phyloP scores from a whole-genome alignment of 2,888 invertebrate species.

The Panzeria rudis region DNA sequence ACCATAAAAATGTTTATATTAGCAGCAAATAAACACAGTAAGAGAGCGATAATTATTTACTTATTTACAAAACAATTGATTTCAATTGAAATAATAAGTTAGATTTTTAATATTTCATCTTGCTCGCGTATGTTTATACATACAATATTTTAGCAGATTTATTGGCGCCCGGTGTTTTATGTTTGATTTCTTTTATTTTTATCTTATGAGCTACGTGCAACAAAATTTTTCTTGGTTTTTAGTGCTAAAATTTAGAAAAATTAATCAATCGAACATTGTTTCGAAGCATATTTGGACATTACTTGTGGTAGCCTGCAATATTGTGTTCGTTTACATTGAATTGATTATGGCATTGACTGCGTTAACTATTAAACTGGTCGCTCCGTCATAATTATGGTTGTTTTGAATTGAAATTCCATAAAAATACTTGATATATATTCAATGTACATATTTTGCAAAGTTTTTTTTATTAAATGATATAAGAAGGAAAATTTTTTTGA shows the following conservation, averaged over 20 bases:
- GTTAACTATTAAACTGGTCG: neutral
- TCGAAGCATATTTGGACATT: neutral
- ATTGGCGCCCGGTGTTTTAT: neutral
- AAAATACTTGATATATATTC: neutral
- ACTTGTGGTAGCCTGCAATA: neutral
- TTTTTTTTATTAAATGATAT: no score
- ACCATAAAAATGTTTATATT: no score
- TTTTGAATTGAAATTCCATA: neutral
- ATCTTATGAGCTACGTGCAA: neutral
- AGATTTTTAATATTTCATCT: neutral
- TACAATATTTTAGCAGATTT: slow-evolving; percentile 34
- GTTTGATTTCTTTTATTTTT: neutral
- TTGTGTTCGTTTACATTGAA: neutral
- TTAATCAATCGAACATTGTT: neutral
- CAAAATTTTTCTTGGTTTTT: neutral
- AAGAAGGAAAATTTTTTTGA: no score
- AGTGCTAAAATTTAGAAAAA: no score
- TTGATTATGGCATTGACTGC: neutral
- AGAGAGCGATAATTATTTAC: no score
- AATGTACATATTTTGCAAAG: neutral
- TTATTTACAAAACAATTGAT: slow-evolving; percentile 16
- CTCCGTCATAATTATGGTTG: neutral
- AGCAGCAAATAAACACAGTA: no score
- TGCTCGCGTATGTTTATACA: neutral
- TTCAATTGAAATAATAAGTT: slow-evolving; percentile 46